Evolutionary conservation across 2,113 vertebrate genomes (phyloP).

Genomic region (Lepidothrix coronata): DNA sequence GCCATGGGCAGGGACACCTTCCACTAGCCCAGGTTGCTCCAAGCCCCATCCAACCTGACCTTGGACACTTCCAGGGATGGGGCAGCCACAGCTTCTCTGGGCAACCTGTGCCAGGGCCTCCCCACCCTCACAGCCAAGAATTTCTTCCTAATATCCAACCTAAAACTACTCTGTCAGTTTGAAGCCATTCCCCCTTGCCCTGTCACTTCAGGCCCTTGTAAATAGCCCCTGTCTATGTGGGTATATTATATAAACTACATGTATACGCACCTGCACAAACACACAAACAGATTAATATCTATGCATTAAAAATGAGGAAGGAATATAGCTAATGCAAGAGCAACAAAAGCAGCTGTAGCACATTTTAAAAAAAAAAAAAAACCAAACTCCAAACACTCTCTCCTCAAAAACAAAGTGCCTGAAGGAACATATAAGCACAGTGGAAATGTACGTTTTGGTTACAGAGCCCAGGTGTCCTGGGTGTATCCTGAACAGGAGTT

Average conservation of each 20-base stretch:
- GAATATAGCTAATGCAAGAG: not conserved
- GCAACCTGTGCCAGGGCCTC: not conserved
- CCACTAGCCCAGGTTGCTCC: not conserved
- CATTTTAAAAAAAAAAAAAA: not conserved
- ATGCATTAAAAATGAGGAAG: not conserved
- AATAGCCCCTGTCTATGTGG: not conserved
- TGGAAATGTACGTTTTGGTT: not conserved
- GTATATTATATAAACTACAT: not conserved
- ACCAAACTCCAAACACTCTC: not conserved
- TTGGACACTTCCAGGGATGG: not conserved
- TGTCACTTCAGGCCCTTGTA: not conserved
- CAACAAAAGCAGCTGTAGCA: not conserved
- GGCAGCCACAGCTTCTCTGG: not conserved
- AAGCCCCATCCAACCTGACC: not conserved
- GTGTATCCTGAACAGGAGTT: not conserved
- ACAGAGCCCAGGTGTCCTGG: not conserved
- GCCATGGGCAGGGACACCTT: not conserved
- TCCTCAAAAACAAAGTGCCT: not conserved
- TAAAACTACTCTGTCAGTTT: not conserved
- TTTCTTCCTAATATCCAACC: not conserved
- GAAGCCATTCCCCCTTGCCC: not conserved
- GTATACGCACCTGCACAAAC: not conserved
- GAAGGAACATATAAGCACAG: not conserved
- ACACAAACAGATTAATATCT: not conserved
- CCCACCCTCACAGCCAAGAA: accelerated